These are phyloP conservation scores for Acromyrmex charruanus DNA, from an alignment of 1,140 invertebrate genomes.

Conservation along the genomic window DNA sequence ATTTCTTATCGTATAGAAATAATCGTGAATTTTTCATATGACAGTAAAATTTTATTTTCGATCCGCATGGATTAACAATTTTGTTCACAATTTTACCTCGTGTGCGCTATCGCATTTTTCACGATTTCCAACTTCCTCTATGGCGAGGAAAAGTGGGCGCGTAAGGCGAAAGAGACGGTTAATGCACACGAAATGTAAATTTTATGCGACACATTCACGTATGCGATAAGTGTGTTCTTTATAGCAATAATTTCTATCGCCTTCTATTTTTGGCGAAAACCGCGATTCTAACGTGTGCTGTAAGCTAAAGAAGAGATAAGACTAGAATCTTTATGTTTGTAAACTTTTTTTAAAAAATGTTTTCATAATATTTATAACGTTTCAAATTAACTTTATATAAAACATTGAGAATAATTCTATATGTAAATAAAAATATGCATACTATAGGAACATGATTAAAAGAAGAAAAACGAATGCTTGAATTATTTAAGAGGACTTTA, in stretches of 20 bases:
- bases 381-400: slow-evolving; percentile 20
- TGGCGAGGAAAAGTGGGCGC: slow-evolving; percentile 34
- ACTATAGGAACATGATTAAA: not conserved
- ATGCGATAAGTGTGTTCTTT: slow-evolving; percentile 33
- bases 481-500: not conserved
- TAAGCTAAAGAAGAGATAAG: not conserved
- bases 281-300: not conserved
- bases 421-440: not conserved
- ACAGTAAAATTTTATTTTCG: slow-evolving; percentile 36
- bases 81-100: slow-evolving; percentile 26
- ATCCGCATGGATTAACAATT: slow-evolving; percentile 52
- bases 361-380: not conserved
- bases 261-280: slow-evolving; percentile 15
- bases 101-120: slow-evolving; percentile 37
- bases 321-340: not conserved
- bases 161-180: slow-evolving; percentile 61
- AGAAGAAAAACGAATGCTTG: not conserved
- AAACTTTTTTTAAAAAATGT: not conserved
- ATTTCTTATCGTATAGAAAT: not conserved
- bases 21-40: slow-evolving; percentile 20
- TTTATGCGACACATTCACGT: slow-evolving; percentile 41
- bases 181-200: slow-evolving; percentile 48
- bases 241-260: slow-evolving; percentile 47
- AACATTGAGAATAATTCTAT: not conserved
- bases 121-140: slow-evolving; percentile 42